Conservation (phyloP, 2,797 vertebrate species). For the Scolopax bukidnonensis region DNA sequence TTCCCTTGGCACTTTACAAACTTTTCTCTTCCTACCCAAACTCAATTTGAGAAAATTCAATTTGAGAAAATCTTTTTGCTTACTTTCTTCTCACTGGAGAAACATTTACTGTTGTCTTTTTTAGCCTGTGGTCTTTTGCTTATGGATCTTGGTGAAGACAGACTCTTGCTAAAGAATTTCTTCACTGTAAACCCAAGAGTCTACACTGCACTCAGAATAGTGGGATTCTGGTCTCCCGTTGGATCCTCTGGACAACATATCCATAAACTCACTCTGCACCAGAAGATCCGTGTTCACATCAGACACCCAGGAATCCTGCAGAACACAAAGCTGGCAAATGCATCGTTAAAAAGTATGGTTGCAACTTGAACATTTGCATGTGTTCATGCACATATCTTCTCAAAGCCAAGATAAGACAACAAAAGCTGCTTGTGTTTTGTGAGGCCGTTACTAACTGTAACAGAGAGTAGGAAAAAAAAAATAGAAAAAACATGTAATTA, state of each 20-base stretch:
- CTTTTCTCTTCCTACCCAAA: neutral
- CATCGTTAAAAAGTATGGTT: neutral
- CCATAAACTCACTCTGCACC: neutral
- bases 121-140: neutral
- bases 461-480: neutral
- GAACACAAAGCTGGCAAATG: neutral
- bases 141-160: neutral
- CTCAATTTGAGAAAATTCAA: neutral
- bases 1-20: neutral
- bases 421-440: neutral
- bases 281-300: neutral
- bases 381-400: neutral
- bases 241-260: neutral
- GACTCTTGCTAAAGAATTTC: neutral
- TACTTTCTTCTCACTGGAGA: neutral
- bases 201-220: no score
- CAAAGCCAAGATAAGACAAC: neutral
- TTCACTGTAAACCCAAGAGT: neutral
- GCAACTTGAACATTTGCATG: no score
- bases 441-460: neutral
- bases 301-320: neutral
- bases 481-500: neutral
- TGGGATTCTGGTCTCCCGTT: neutral
- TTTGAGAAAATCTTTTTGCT: neutral
- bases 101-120: neutral